Evolutionary conservation across 1,140 invertebrate species (phyloP).

Genomic region (Chionoecetes opilio): DNA sequence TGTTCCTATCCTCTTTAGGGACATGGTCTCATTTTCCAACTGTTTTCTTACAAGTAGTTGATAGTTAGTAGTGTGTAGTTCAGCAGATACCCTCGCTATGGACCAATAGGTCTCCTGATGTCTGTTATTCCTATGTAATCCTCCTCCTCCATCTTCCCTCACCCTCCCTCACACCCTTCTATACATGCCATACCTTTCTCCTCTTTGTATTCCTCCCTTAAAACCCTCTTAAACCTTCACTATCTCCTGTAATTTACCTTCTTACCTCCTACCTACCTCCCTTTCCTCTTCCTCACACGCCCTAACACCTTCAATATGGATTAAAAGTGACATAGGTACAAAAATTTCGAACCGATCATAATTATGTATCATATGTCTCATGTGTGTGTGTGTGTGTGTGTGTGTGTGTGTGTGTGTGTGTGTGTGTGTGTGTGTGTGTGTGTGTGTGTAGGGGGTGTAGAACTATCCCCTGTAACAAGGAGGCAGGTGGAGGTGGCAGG

Average conservation of each 20-base stretch:
- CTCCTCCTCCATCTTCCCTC: background rate
- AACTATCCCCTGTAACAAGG: background rate
- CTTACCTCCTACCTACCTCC: background rate
- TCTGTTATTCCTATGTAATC: no score
- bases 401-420: no score
- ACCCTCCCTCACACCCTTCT: background rate
- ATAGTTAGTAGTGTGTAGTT: no score
- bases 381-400: no score
- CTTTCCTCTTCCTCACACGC: background rate
- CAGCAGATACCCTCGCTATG: no score
- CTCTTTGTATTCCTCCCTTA: constrained; percentile 7
- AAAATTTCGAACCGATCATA: background rate
- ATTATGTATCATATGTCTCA: constrained; percentile 2
- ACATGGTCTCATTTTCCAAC: no score
- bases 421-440: no score
- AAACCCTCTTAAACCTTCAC: background rate
- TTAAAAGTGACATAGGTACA: background rate
- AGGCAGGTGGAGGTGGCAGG: background rate
- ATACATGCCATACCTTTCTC: background rate
- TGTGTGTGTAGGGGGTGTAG: no score
- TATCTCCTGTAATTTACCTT: background rate
- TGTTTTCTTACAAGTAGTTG: no score
- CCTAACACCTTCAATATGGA: background rate
- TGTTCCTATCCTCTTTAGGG: no score
- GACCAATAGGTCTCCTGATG: no score